Percentiles rank a stretch among this genome's conserved stretches.
These are phyloP conservation scores for Drosophila lini DNA, from an alignment of 1,140 invertebrate species.

Conservation along the genomic window DNA sequence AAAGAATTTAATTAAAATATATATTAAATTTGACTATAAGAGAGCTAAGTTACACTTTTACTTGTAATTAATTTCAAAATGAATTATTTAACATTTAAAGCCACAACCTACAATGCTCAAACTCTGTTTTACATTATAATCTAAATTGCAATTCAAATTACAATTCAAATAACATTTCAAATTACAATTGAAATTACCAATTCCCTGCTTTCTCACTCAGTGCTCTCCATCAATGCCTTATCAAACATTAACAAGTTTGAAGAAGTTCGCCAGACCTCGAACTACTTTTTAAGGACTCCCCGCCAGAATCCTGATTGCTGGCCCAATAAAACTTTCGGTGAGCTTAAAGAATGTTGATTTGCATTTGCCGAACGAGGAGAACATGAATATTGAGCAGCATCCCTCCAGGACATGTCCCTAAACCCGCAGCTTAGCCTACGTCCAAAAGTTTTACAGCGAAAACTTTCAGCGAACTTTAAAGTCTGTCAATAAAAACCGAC, in stretches of 20 bases:
- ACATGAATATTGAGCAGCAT: conserved; percentile 70
- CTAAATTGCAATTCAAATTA: neutral
- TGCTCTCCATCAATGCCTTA: conserved; percentile 29
- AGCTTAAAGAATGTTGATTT: conserved; percentile 56
- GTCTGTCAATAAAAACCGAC: conserved; percentile 43
- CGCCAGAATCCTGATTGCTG: conserved; percentile 23
- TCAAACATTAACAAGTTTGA: conserved; percentile 63
- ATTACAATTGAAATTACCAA: conserved; percentile 21
- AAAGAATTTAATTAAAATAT: neutral
- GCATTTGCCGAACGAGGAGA: conserved; percentile 50
- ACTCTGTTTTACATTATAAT: neutral
- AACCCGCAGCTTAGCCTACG: conserved; percentile 23
- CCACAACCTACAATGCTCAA: neutral
- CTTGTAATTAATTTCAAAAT: neutral
- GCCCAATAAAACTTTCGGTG: conserved; percentile 38
- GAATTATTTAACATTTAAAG: neutral
- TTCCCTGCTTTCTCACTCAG: conserved; percentile 3
- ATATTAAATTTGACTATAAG: neutral
- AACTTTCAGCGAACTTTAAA: conserved; percentile 55
- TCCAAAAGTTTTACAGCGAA: conserved; percentile 27
- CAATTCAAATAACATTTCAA: neutral
- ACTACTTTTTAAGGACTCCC: conserved; percentile 12
- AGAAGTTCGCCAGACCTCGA: conserved; percentile 30
- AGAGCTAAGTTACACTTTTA: neutral
- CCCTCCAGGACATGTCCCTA: neutral